These are phyloP conservation scores for Tryphoninae sp. DNA, from an alignment of 2,888 invertebrate genomes.

Conservation along the genomic window DNA sequence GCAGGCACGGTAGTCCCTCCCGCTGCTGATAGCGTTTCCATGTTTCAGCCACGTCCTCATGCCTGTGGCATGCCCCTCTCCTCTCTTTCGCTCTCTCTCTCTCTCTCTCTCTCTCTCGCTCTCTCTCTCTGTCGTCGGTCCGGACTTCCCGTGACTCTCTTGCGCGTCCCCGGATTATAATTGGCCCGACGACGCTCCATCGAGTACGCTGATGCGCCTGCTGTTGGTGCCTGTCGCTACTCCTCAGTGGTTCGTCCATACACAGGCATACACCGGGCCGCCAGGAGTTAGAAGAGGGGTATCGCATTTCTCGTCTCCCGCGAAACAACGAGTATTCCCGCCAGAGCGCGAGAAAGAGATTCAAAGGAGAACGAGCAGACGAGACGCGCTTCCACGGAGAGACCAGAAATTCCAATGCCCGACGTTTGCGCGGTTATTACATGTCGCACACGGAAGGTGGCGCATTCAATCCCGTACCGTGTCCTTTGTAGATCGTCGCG, in stretches of 20 bases:
- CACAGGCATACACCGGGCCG: neutral
- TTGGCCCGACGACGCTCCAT: conserved; percentile 55
- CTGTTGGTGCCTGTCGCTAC: conserved; percentile 29
- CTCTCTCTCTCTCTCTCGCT: neutral
- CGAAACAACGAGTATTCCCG: conserved; percentile 38
- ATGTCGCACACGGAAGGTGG: neutral
- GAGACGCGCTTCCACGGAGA: conserved; percentile 4
- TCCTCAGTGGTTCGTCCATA: neutral
- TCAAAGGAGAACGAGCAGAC: conserved; percentile 36
- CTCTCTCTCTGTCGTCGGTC: conserved; percentile 25
- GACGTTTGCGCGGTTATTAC: conserved; percentile 30
- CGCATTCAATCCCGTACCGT: neutral
- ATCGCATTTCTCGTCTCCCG: conserved; percentile 44
- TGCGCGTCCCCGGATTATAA: conserved; percentile 52
- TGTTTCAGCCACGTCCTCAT: conserved; percentile 47
- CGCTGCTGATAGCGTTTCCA: conserved; percentile 51
- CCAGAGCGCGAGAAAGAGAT: conserved; percentile 49
- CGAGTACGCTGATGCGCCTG: conserved; percentile 27
- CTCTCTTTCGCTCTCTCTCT: conserved; percentile 12
- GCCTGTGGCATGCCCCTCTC: conserved; percentile 4
- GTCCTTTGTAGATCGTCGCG: neutral
- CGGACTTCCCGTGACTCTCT: conserved; percentile 51
- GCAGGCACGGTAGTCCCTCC: conserved; percentile 13
- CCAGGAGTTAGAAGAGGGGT: neutral
- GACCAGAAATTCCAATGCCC: conserved; percentile 13